Conservation (phyloP, 1,140 invertebrate genomes). For the Ericerus pela region DNA sequence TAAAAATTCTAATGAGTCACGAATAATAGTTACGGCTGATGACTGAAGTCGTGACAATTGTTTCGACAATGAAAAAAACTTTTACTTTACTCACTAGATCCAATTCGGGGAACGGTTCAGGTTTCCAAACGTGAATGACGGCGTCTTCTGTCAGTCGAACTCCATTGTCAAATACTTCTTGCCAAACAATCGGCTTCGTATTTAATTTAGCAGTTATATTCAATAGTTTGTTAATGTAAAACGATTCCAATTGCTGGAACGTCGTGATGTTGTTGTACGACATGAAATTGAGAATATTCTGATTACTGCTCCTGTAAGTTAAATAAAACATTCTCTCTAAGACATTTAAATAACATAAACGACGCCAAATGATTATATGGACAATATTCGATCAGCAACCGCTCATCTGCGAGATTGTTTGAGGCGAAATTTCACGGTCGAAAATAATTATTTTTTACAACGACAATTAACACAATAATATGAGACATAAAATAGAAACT, state of each 20-base stretch:
- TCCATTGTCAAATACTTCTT: conserved; percentile 76
- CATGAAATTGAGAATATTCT: conserved; percentile 59
- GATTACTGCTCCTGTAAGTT: conserved; percentile 54
- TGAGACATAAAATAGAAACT: too few relatives aligned
- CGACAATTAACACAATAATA: too few relatives aligned
- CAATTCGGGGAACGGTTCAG: conserved; percentile 15
- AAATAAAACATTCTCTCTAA: too few relatives aligned
- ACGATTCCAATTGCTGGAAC: conserved; percentile 39
- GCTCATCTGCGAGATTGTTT: too few relatives aligned
- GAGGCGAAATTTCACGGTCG: too few relatives aligned
- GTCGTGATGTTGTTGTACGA: conserved; percentile 34
- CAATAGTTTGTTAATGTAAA: conserved; percentile 51
- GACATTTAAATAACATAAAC: too few relatives aligned
- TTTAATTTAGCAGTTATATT: conserved; percentile 34
- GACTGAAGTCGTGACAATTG: not conserved
- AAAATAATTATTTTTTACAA: too few relatives aligned
- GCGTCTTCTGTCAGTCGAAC: conserved; percentile 45
- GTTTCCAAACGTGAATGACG: conserved; percentile 59
- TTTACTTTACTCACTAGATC: not conserved
- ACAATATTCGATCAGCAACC: too few relatives aligned
- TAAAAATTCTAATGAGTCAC: too few relatives aligned
- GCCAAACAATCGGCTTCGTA: conserved; percentile 64
- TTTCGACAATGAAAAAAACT: not conserved
- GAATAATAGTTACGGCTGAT: too few relatives aligned
- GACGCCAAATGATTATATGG: too few relatives aligned